Percentiles rank a stretch among this genome's conserved stretches.
Conservation (phyloP, 92 coral and sea anemone genomes). For the Palythoa grandiflora region DNA sequence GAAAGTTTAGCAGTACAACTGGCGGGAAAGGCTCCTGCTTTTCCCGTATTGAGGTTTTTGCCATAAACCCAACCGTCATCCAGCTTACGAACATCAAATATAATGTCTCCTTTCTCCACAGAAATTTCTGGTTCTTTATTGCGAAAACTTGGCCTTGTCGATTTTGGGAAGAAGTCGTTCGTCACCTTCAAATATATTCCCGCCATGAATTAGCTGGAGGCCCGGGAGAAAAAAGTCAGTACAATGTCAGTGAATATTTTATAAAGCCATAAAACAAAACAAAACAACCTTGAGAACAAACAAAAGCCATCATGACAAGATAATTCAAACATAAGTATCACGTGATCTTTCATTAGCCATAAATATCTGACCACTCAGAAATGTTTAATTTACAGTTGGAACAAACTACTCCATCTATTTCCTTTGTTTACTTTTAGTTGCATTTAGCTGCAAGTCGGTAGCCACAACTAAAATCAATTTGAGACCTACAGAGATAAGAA, state of each 20-base stretch:
- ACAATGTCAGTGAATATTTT: slow-evolving; percentile 19
- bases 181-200: slow-evolving; percentile 91
- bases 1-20: slow-evolving; percentile 84
- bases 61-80: slow-evolving; percentile 92
- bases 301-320: not conserved
- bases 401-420: not conserved
- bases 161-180: slow-evolving; percentile 75
- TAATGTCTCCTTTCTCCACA: slow-evolving; percentile 90
- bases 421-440: slow-evolving; percentile 39
- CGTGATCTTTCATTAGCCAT: slow-evolving; percentile 4
- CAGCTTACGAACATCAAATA: slow-evolving; percentile 84
- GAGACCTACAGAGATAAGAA: not conserved
- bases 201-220: slow-evolving; percentile 66
- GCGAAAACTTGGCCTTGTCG: slow-evolving; percentile 74
- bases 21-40: slow-evolving; percentile 87
- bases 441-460: slow-evolving; percentile 6
- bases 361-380: slow-evolving; percentile 23
- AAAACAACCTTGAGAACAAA: not conserved
- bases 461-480: not conserved
- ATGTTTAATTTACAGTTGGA: slow-evolving; percentile 13
- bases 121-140: slow-evolving; percentile 82
- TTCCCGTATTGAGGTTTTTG: slow-evolving; percentile 86
- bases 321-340: not conserved
- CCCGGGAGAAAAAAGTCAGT: slow-evolving; percentile 39
- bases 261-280: not conserved